Evolutionary conservation across 1,140 invertebrate species (phyloP).

Genomic region (Nymphalis io): DNA sequence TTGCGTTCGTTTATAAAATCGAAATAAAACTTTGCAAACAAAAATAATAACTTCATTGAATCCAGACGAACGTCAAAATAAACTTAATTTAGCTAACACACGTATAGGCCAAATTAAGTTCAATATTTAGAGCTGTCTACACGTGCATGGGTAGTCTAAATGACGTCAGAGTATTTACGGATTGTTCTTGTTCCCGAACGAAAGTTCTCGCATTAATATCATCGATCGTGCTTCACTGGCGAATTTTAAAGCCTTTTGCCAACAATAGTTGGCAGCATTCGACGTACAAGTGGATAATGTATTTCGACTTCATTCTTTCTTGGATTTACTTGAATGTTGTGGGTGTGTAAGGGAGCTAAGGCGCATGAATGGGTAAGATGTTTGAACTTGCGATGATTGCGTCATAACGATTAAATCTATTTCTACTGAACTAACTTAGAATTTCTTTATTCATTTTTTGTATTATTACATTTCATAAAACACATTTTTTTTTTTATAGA

Average conservation of each 20-base stretch:
- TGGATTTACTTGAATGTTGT: not conserved
- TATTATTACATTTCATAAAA: too few relatives aligned
- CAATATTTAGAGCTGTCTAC: not conserved
- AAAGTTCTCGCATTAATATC: conserved; percentile 30
- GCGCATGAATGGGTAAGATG: not conserved
- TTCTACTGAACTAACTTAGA: too few relatives aligned
- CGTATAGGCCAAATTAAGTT: not conserved
- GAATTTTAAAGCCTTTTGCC: conserved; percentile 29
- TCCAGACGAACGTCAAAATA: not conserved
- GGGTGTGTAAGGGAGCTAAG: not conserved
- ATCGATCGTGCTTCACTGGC: conserved; percentile 28
- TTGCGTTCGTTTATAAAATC: too few relatives aligned
- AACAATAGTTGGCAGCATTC: conserved; percentile 32
- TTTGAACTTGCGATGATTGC: not conserved
- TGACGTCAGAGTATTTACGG: conserved; percentile 11
- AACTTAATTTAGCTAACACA: not conserved
- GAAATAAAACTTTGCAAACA: too few relatives aligned
- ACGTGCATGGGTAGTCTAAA: not conserved
- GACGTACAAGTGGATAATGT: conserved; percentile 21
- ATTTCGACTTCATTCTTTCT: conserved; percentile 16
- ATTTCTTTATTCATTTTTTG: too few relatives aligned
- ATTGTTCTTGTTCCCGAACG: conserved; percentile 18
- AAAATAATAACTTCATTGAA: too few relatives aligned
- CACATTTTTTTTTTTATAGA: too few relatives aligned
- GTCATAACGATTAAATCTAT: not conserved